Evolutionary conservation across 2,797 vertebrate species (phyloP).

Genomic region (Cyclopterus lumpus): DNA sequence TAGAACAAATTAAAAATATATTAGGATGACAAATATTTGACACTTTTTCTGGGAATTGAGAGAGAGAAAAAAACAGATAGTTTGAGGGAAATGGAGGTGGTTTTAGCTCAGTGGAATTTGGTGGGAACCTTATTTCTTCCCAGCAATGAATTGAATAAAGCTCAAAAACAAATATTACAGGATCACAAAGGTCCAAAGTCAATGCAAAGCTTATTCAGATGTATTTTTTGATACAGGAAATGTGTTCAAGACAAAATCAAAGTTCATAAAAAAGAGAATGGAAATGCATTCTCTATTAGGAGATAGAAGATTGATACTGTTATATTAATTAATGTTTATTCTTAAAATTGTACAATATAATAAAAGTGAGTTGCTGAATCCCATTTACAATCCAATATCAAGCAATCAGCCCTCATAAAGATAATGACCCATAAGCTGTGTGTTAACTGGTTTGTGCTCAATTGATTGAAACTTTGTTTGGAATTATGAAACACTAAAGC

Average conservation of each 20-base stretch:
- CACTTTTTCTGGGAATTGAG: slow-evolving; percentile 33
- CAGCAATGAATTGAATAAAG: slow-evolving; percentile 74
- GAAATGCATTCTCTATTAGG: neutral
- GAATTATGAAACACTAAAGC: neutral
- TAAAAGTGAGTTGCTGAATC: neutral
- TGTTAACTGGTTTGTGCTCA: neutral
- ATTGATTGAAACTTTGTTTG: neutral
- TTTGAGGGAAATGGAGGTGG: slow-evolving; percentile 22
- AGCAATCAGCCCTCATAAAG: neutral
- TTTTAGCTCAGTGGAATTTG: slow-evolving; percentile 64
- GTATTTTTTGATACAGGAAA: slow-evolving; percentile 34
- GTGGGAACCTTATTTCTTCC: slow-evolving; percentile 78
- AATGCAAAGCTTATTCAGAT: slow-evolving; percentile 31
- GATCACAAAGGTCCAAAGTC: slow-evolving; percentile 40
- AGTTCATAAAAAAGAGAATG: slow-evolving; percentile 11
- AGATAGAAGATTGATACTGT: neutral
- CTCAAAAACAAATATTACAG: slow-evolving; percentile 67
- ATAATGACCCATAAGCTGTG: neutral
- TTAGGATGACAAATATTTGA: neutral
- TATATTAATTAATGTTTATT: slow-evolving; percentile 1
- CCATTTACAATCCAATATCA: neutral
- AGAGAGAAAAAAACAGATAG: slow-evolving; percentile 5
- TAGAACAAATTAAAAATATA: slow-evolving; percentile 1
- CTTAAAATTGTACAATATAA: neutral
- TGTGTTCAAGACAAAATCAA: slow-evolving; percentile 25